Percentiles rank a stretch among this genome's conserved stretches.
These are phyloP conservation scores for Protomyctophum bolini DNA, from an alignment of 2,113 vertebrate genomes.

Conservation along the genomic window DNA sequence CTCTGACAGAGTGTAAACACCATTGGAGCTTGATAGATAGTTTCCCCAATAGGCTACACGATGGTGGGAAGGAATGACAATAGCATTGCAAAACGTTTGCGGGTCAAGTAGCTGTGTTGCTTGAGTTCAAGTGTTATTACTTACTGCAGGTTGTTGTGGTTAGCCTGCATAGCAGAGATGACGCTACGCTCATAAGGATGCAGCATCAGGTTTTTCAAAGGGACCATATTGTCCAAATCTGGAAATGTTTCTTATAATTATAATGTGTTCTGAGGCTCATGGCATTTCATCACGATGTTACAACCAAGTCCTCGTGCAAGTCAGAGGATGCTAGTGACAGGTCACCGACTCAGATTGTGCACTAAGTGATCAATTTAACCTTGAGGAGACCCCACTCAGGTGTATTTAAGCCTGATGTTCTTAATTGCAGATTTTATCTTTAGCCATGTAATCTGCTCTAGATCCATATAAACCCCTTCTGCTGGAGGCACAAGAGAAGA, in stretches of 20 bases:
- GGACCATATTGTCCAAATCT: too few species aligned
- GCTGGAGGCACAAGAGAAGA: slow-evolving; percentile 24
- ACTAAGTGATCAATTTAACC: slow-evolving; percentile 45
- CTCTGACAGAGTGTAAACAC: too few species aligned
- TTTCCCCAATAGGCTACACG: neutral
- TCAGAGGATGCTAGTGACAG: neutral
- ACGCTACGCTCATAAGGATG: too few species aligned
- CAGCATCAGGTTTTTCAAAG: too few species aligned
- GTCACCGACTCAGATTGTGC: neutral
- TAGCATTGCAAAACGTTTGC: slow-evolving; percentile 24
- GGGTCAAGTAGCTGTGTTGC: slow-evolving; percentile 10
- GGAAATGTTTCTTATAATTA: too few species aligned
- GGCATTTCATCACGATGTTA: too few species aligned
- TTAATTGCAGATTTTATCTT: slow-evolving; percentile 53
- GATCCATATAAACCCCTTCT: slow-evolving; percentile 57
- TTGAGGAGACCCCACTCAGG: slow-evolving; percentile 52
- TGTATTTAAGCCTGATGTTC: slow-evolving; percentile 32
- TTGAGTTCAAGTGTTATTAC: neutral
- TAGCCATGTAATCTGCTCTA: slow-evolving; percentile 60
- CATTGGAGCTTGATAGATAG: slow-evolving; percentile 6
- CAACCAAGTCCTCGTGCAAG: too few species aligned
- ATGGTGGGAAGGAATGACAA: neutral
- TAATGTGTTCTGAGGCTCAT: too few species aligned
- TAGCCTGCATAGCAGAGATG: too few species aligned
- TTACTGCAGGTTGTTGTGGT: neutral